Evolutionary conservation across 2,797 vertebrate genomes (phyloP), one percentile per base, ranked within the genome.

Genomic region (Ptychobarbus kaznakovi): DNA sequence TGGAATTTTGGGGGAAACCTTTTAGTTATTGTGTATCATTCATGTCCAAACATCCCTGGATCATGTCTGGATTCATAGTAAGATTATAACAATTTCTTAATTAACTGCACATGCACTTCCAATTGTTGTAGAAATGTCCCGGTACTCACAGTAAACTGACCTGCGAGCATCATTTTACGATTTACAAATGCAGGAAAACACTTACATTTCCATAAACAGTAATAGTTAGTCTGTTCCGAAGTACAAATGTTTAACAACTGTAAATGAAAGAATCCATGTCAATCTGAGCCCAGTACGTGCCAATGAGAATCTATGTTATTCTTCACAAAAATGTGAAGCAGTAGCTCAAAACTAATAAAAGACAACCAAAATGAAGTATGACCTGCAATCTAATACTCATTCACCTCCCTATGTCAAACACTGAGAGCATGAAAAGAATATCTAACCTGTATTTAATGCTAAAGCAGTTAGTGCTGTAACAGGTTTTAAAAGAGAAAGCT

Each of bases 31-130:
- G 91, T 92, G 93, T 95, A 93, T 92, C 92, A 91, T 93, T 92
- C 84, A 91, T 90, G 90, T 89, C 87, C 91, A 92, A 93, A 94
- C 92, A 94, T 92, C 90, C 91, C 91, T 93, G 94, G 90, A 92
- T 92, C 90, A 92, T 91, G 40, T 89, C 89, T 91, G 90, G 85
- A 93, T 92, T 90, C 88, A 87, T 89, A 92, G 88, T 82, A 91
- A 90, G 90, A 92, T 92, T 25, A 91, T 93, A 92, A 95, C 90
- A 94, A 86, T 86, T 91, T 91, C 85, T 90, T 86, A 92, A 92
- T 95, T 95, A 95, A 91, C 94, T 93, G 92, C 92, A 95, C 94
- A 95, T 95, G 95, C 95, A 95, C 92, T 92, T 94, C 92, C 82
- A 85, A 94, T 91, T 92, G 92, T 92, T 92, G 91, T 93, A 91